These are phyloP conservation scores for Catharus fuscescens DNA, from an alignment of 2,113 vertebrate genomes.

Conservation along the genomic window DNA sequence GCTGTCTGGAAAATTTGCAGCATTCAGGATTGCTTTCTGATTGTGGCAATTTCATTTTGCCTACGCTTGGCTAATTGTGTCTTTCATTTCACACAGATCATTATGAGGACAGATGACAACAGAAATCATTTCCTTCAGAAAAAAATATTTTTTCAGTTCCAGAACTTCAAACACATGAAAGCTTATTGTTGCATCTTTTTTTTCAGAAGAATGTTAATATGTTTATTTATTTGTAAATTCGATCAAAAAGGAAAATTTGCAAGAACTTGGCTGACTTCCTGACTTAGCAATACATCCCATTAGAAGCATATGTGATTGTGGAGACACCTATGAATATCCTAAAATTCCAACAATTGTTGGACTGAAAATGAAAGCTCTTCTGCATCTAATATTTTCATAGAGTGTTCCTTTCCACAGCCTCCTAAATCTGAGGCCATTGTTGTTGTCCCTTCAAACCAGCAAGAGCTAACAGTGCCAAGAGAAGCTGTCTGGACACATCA, in stretches of 20 bases:
- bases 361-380: not conserved
- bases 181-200: not conserved
- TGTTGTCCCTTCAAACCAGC: not conserved
- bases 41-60: constrained; percentile 21
- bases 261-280: not conserved
- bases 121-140: not conserved
- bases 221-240: not conserved
- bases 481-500: not conserved
- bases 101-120: not conserved
- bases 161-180: not conserved
- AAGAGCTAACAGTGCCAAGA: not conserved
- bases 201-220: not conserved
- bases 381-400: not conserved
- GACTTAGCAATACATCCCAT: not conserved
- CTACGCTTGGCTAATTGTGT: not conserved
- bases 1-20: not conserved
- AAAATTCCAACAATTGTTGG: not conserved
- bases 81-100: not conserved
- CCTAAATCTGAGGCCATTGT: not conserved
- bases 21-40: not conserved
- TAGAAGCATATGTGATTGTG: not conserved
- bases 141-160: not conserved
- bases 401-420: not conserved
- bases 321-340: not conserved
- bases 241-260: not conserved